Percentiles rank a stretch among this genome's conserved stretches.
Conservation (phyloP, 1,140 invertebrate species). For the Drosophila obscura region DNA sequence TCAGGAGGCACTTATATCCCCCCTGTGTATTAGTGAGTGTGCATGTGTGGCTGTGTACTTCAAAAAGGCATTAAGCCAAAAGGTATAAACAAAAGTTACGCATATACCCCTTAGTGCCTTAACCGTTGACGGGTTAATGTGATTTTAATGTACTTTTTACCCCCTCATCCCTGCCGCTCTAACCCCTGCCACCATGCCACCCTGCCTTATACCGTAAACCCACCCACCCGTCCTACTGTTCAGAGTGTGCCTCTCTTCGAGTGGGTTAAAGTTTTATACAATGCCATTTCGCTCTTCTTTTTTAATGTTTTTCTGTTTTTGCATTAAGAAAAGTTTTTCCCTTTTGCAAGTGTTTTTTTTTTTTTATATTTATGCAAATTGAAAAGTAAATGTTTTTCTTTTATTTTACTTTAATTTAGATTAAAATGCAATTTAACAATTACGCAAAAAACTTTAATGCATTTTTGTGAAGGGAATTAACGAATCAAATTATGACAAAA, state of each 20-base stretch:
- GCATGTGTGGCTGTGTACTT: constrained; percentile 54
- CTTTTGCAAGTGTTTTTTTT: constrained; percentile 9
- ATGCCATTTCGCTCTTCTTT: constrained; percentile 31
- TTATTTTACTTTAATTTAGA: not conserved
- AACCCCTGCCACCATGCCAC: too few relatives aligned
- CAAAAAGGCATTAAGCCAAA: constrained; percentile 71
- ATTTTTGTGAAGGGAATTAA: too few relatives aligned
- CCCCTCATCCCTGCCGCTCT: not conserved
- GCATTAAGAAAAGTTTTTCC: constrained; percentile 48
- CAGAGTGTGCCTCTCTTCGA: constrained; percentile 7
- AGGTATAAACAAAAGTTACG: constrained; percentile 78
- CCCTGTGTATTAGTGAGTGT: constrained; percentile 4
- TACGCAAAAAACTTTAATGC: not conserved
- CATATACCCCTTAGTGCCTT: constrained; percentile 60
- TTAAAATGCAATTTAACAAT: too few relatives aligned
- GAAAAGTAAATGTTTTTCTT: constrained; percentile 30
- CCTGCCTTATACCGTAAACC: not conserved
- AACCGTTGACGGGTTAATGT: constrained; percentile 79
- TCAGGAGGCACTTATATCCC: not conserved
- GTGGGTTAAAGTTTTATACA: constrained; percentile 56
- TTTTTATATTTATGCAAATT: constrained; percentile 41
- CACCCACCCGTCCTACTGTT: not conserved
- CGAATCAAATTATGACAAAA: too few relatives aligned
- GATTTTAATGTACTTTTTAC: constrained; percentile 81
- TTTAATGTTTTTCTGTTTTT: constrained; percentile 28